Base-by-base conservation (phyloP, 2,888 invertebrate genomes). In the Tipula lateralis region DNA sequence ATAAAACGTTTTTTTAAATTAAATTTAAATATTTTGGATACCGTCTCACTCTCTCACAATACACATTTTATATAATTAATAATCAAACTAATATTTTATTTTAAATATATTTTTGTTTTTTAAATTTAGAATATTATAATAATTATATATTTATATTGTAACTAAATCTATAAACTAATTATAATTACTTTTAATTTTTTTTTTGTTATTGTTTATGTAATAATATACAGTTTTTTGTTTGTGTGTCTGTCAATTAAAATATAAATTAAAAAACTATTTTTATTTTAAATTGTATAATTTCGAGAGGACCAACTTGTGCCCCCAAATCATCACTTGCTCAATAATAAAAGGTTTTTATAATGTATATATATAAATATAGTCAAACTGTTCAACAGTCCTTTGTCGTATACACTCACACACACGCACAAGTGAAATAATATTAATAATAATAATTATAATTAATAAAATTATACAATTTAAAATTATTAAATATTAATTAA, bases 11-110 rank as follows among this genome's bases (percentile, higher is more conserved):
- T 66, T n/a, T 36, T 66, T 66, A 66, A 66, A 66, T 66, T 66
- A 66, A 66, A 66, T 66, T 66, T 66, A 66, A 66, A 66, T 66
- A 66, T 66, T 66, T 66, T 66, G 66, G 66, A 66, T 66, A 66
- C 24, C 66, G 66, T 66, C 66, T 66, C 66, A 66, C 66, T 66
- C 66, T 66, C 66, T 66, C 66, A 66, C 66, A 66, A 66, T 50
- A 50, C 16, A 66, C 24, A 66, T 16, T 66, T 66, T 9, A 66
- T 66, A 66, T 66, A 66, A 50, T 66, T 66, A 24, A 66, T 66
- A 66, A 66, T 66, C 66, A 66, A 66, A 66, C 66, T 24, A 66
- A 24, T 24, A 66, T 66, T 66, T 66, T 2, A 66, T 24, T 66
- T 24, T 24, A 66, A 13, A 66, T 66, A 66, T 24, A 66, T 12